These are phyloP conservation scores for Columba livia DNA, from an alignment of 2,113 vertebrate genomes.

Conservation along the genomic window DNA sequence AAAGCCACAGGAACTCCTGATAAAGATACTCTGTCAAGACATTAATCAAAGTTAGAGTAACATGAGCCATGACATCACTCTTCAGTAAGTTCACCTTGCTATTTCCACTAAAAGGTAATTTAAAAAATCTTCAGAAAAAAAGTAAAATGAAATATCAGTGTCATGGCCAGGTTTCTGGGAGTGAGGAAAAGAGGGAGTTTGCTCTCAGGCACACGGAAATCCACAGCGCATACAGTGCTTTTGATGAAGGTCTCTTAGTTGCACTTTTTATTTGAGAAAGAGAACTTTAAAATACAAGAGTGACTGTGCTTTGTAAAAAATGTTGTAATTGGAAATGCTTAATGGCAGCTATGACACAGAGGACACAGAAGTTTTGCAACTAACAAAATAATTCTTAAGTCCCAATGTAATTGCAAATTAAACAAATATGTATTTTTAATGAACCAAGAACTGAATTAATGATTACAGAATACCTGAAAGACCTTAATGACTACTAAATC, in stretches of 20 bases:
- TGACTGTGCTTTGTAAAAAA: background rate
- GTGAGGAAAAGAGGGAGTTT: background rate
- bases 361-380: background rate
- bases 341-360: background rate
- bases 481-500: background rate
- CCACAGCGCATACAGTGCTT: background rate
- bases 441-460: background rate
- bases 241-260: background rate
- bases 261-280: background rate
- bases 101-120: slow-evolving; percentile 23
- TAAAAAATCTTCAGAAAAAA: slow-evolving; percentile 7
- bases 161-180: background rate
- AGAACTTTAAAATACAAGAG: background rate
- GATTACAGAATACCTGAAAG: background rate
- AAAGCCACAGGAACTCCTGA: background rate
- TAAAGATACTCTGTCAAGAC: background rate
- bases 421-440: background rate
- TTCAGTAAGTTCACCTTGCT: slow-evolving; percentile 20
- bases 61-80: background rate
- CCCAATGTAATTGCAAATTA: background rate
- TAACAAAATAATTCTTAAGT: background rate
- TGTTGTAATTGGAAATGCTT: background rate
- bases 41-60: slow-evolving; percentile 39
- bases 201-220: background rate
- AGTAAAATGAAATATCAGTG: background rate